phyloP scores from a whole-genome alignment of 1,140 invertebrate genomes.

The Macrobrachium nipponense region DNA sequence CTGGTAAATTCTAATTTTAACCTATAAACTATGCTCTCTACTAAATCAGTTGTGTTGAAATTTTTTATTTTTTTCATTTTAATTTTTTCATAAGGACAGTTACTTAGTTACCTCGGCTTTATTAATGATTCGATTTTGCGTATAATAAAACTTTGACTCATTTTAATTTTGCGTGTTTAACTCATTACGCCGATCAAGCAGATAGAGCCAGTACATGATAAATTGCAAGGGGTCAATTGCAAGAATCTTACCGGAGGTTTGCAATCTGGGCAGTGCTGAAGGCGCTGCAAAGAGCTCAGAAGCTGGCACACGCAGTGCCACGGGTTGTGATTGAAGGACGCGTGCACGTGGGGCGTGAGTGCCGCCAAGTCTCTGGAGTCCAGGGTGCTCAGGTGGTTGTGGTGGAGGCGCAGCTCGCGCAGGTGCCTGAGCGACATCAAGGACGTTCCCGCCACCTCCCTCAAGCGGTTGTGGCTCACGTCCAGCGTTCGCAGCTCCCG shows the following conservation, averaged over 20 bases:
- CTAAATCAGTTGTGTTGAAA: too few species aligned
- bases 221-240: too few species aligned
- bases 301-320: conserved; percentile 29
- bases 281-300: not conserved
- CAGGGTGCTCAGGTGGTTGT: conserved; percentile 23
- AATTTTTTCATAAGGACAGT: too few species aligned
- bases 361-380: conserved; percentile 26
- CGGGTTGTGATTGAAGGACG: conserved; percentile 34
- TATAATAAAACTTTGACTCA: too few species aligned
- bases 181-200: too few species aligned
- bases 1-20: too few species aligned
- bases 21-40: too few species aligned
- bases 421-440: conserved; percentile 24
- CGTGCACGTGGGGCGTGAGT: conserved; percentile 2
- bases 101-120: too few species aligned
- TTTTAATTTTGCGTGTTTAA: too few species aligned
- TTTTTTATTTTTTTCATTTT: too few species aligned
- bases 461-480: conserved; percentile 24
- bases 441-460: not conserved
- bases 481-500: conserved; percentile 1
- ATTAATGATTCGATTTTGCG: too few species aligned
- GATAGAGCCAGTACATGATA: too few species aligned
- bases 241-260: conserved; percentile 22
- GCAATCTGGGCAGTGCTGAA: conserved; percentile 29
- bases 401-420: conserved; percentile 33